Conservation (phyloP, 2,888 invertebrate genomes). For the Mayetiola destructor region DNA sequence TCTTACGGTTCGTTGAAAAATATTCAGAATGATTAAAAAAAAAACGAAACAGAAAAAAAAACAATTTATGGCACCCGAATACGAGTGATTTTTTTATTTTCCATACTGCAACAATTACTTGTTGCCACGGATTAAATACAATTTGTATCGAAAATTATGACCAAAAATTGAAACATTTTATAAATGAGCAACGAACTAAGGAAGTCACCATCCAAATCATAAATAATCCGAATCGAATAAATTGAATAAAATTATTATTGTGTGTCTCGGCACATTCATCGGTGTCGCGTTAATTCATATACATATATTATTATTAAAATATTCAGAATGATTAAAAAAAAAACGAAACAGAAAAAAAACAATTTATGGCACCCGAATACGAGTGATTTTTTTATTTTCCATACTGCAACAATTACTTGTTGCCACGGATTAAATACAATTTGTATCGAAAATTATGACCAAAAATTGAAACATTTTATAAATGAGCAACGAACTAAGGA, state of each 20-base stretch:
- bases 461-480: constrained; percentile 12
- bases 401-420: neutral
- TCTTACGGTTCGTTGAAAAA: no score
- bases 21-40: no score
- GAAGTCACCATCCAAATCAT: neutral
- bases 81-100: no score
- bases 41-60: neutral
- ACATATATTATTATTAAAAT: no score
- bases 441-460: constrained; percentile 10
- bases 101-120: neutral
- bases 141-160: constrained; percentile 10
- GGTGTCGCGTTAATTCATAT: no score
- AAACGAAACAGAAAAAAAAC: neutral
- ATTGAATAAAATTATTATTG: constrained; percentile 9
- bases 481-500: neutral
- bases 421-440: constrained; percentile 6
- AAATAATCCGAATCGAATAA: constrained; percentile 1
- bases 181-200: neutral
- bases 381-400: constrained; percentile 6
- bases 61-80: no score
- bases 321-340: no score
- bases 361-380: no score
- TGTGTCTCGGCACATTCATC: no score
- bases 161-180: constrained; percentile 11
- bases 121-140: constrained; percentile 6